These are phyloP conservation scores for Cisticola juncidis DNA, from an alignment of 2,113 vertebrate species.

Conservation along the genomic window DNA sequence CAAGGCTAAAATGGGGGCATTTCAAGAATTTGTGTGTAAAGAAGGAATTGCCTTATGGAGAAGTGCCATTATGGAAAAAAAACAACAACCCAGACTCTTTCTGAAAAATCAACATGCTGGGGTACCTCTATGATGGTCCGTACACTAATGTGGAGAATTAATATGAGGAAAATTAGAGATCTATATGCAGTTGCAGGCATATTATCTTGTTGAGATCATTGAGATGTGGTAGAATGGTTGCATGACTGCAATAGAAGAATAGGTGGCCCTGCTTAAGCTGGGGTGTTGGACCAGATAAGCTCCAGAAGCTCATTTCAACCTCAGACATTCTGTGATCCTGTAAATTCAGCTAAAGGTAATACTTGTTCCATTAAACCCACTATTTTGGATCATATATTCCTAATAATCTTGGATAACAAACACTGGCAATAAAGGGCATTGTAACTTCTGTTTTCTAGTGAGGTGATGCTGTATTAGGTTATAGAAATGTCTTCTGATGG, in stretches of 20 bases:
- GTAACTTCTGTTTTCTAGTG: not conserved
- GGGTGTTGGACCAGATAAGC: not conserved
- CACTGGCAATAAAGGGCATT: not conserved
- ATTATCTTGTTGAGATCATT: not conserved
- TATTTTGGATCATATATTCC: not conserved
- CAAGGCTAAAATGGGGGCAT: not conserved
- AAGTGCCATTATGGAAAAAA: not conserved
- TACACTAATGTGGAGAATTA: not conserved
- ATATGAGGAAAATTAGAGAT: not conserved
- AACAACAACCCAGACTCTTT: rapidly evolving
- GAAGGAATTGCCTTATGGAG: not conserved
- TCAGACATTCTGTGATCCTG: not conserved
- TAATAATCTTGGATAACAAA: not conserved
- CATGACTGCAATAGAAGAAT: not conserved
- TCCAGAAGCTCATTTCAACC: not conserved
- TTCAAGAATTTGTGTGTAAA: not conserved
- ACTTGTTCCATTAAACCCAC: not conserved
- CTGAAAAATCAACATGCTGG: not conserved
- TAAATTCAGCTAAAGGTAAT: not conserved
- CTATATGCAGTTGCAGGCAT: not conserved
- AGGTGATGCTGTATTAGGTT: not conserved
- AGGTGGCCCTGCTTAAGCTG: not conserved
- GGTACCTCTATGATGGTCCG: not conserved
- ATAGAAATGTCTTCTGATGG: not conserved
- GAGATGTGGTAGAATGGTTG: not conserved